Evolutionary conservation across 2,888 invertebrate genomes (phyloP).

Genomic region (Odontothrips loti): DNA sequence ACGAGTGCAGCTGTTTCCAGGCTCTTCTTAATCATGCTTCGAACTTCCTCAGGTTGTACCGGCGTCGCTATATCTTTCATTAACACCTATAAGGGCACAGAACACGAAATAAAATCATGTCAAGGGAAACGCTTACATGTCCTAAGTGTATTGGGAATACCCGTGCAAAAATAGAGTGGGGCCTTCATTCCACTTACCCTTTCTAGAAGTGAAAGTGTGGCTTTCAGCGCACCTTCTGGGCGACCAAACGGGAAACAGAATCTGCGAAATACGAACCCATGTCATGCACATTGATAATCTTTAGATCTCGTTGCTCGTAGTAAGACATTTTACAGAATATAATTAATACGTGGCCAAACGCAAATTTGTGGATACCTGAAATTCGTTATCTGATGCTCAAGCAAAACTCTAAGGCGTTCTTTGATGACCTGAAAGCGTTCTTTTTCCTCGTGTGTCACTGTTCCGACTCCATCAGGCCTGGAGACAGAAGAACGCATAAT

Average conservation of each 20-base stretch:
- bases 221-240: slow-evolving; percentile 96
- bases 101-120: slow-evolving; percentile 3
- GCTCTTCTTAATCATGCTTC: slow-evolving; percentile 93
- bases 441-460: slow-evolving; percentile 96
- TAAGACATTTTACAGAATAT: no score
- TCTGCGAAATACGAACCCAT: slow-evolving; percentile 49
- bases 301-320: no score
- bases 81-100: slow-evolving; percentile 62
- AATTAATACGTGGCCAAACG: no score
- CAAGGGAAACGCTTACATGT: no score
- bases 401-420: slow-evolving; percentile 82
- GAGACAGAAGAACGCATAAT: slow-evolving; percentile 43
- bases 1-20: slow-evolving; percentile 96
- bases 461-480: slow-evolving; percentile 98
- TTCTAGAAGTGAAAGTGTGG: slow-evolving; percentile 92
- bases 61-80: slow-evolving; percentile 99
- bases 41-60: slow-evolving; percentile 91
- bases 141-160: no score
- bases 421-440: slow-evolving; percentile 97
- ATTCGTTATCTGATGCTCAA: slow-evolving; percentile 98
- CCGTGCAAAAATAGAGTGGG: no score
- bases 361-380: slow-evolving; percentile 67
- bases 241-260: slow-evolving; percentile 98
- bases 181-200: slow-evolving; percentile 51
- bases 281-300: background rate